Conservation (phyloP, 2,888 invertebrate species). For the Xylophagus ater region DNA sequence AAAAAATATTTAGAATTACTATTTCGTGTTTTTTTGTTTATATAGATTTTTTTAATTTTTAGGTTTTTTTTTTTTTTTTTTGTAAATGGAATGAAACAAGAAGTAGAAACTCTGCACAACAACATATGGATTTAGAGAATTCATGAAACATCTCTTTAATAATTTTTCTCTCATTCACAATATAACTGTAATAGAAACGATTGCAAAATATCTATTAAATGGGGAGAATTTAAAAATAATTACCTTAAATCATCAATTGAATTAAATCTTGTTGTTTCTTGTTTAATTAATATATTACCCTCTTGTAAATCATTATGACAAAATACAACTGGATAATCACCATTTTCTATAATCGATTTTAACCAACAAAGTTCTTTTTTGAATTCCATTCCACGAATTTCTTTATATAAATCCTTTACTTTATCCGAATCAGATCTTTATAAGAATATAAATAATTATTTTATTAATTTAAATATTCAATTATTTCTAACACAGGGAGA, state of each 20-base stretch:
- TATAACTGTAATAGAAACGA: slow-evolving; percentile 19
- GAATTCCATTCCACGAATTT: slow-evolving; percentile 45
- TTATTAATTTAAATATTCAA: too few species aligned
- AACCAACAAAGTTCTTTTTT: slow-evolving; percentile 60
- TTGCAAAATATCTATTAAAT: slow-evolving; percentile 15
- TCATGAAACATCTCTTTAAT: slow-evolving; percentile 6
- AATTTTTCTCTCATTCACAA: slow-evolving; percentile 6
- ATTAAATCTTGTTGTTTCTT: slow-evolving; percentile 22
- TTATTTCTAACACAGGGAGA: too few species aligned
- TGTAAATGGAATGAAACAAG: slow-evolving; percentile 12
- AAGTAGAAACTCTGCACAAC: slow-evolving; percentile 1
- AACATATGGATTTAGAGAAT: slow-evolving; percentile 1
- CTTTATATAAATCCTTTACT: too few species aligned
- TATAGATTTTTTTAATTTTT: slow-evolving; percentile 4
- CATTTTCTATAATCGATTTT: slow-evolving; percentile 46
- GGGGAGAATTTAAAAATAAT: slow-evolving; percentile 12
- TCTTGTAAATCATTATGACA: slow-evolving; percentile 94
- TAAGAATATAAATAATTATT: too few species aligned
- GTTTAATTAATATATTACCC: slow-evolving; percentile 51
- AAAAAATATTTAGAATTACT: slow-evolving; percentile 10
- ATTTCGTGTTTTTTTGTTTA: slow-evolving; percentile 1
- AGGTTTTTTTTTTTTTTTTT: slow-evolving; percentile 9
- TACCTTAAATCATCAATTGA: slow-evolving; percentile 17
- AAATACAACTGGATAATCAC: slow-evolving; percentile 74
- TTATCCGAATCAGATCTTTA: too few species aligned